Conservation (phyloP, 2,113 vertebrate species). For the Daubentonia madagascariensis region DNA sequence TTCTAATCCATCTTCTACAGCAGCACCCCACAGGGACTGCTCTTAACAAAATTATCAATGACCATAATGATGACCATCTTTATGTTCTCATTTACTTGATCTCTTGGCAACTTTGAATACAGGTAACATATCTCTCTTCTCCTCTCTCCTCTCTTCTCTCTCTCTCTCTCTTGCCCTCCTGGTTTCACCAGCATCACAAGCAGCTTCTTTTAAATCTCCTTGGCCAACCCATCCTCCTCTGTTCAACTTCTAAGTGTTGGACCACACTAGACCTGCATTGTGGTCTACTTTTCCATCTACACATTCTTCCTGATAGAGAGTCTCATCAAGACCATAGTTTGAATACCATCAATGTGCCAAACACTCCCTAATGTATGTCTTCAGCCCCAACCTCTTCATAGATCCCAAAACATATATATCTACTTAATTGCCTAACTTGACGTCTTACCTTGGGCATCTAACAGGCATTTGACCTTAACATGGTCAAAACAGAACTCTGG, state of each 20-base stretch:
- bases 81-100: background rate
- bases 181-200: background rate
- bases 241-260: background rate
- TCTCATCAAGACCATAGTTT: background rate
- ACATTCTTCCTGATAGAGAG: background rate
- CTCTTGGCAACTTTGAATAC: background rate
- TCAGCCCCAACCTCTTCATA: background rate
- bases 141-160: too few species aligned
- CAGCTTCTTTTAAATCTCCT: background rate
- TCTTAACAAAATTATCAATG: background rate
- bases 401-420: background rate
- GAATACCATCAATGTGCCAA: background rate
- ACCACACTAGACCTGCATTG: background rate
- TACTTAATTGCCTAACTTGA: background rate
- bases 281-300: background rate
- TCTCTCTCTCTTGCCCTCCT: rapidly evolving
- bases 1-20: background rate
- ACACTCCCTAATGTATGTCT: background rate
- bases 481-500: background rate
- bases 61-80: too few species aligned
- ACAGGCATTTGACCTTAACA: background rate
- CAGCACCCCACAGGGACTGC: background rate
- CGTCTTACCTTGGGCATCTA: background rate
- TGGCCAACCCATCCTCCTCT: background rate
- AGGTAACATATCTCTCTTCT: too few species aligned